phyloP scores from a whole-genome alignment of 2,113 vertebrate genomes.

The Leucosticte australis region DNA sequence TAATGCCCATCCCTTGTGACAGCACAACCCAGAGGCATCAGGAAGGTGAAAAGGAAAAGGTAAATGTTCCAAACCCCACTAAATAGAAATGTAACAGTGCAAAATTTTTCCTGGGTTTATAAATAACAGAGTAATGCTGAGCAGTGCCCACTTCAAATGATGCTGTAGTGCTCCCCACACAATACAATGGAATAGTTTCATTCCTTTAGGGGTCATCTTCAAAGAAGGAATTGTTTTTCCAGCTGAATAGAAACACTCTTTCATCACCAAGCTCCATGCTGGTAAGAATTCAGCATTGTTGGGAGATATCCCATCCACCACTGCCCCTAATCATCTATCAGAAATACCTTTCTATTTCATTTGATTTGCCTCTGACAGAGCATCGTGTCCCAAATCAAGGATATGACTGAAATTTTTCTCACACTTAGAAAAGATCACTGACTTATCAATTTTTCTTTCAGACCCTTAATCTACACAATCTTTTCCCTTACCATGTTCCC shows the following conservation, averaged over 20 bases:
- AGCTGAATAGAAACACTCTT: not conserved
- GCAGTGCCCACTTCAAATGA: slow-evolving; percentile 21
- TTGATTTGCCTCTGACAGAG: not conserved
- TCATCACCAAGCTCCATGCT: not conserved
- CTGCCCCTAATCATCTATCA: not conserved
- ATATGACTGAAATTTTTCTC: not conserved
- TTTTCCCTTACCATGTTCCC: not conserved
- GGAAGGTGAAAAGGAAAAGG: not conserved
- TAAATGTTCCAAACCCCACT: not conserved
- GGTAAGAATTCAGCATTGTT: not conserved
- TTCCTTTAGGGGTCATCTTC: not conserved
- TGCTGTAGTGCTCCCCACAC: not conserved
- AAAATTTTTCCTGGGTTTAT: not conserved
- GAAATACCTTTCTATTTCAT: not conserved
- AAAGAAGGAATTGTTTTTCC: slow-evolving; percentile 14
- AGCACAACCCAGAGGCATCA: not conserved
- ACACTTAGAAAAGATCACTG: not conserved
- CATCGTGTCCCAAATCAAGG: not conserved
- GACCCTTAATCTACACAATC: not conserved
- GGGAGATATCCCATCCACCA: not conserved
- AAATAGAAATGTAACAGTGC: not conserved
- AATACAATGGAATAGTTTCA: not conserved
- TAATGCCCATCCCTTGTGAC: not conserved
- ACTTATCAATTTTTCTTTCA: not conserved
- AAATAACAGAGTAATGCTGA: not conserved